Conservation (phyloP, 2,113 vertebrate species). For the Sus scrofa region T2T-Sscrofa CM000818.6:105199501-105200000, state of each 20-base stretch:
- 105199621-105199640: conserved; percentile 34
- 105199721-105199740: conserved; percentile 51
- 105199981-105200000: neutral
- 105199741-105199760: neutral
- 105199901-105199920: neutral
- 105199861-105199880: neutral
- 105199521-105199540: conserved; percentile 16
- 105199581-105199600: neutral
- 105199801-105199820: neutral
- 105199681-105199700: neutral
- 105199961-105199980: fast-evolving
- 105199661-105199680: neutral
- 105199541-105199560: neutral
- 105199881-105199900: neutral
- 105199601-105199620: neutral
- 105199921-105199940: neutral
- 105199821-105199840: neutral
- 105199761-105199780: neutral
- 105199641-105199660: conserved; percentile 41
- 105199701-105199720: neutral
- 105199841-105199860: neutral
- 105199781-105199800: neutral
- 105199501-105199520: neutral
- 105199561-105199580: conserved; percentile 36
- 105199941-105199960: fast-evolving